Evolutionary conservation across 2,888 invertebrate genomes (phyloP).

Genomic region (Calameuta pallipes): DNA sequence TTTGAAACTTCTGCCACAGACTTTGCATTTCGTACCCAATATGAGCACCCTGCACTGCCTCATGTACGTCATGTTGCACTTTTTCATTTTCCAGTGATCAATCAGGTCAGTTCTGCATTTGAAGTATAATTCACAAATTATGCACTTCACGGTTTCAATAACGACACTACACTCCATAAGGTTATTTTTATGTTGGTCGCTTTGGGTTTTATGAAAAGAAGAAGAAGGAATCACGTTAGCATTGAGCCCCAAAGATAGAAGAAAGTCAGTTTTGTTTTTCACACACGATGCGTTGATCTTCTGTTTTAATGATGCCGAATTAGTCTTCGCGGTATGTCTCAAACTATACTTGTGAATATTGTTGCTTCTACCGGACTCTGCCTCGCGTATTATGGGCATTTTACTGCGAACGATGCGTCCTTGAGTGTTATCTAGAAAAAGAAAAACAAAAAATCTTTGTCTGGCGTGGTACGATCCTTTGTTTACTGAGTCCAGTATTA

Average conservation of each 20-base stretch:
- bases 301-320: slow-evolving; percentile 9
- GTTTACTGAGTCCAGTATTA: not conserved
- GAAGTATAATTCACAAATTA: slow-evolving; percentile 38
- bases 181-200: not conserved
- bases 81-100: slow-evolving; percentile 21
- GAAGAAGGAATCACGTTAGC: not conserved
- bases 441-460: not conserved
- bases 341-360: not conserved
- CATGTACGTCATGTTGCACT: not conserved
- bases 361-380: not conserved
- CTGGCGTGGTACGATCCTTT: not conserved
- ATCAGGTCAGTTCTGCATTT: slow-evolving; percentile 45
- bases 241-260: not conserved
- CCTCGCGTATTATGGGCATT: not conserved
- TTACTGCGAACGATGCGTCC: not conserved
- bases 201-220: not conserved
- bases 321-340: not conserved
- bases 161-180: slow-evolving; percentile 44
- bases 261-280: not conserved
- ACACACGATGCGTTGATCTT: slow-evolving; percentile 2
- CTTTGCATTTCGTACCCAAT: slow-evolving; percentile 35
- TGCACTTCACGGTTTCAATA: slow-evolving; percentile 40
- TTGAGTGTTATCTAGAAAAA: not conserved
- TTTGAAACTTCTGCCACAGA: slow-evolving; percentile 44
- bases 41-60: slow-evolving; percentile 44